phyloP scores from a whole-genome alignment of 1,140 invertebrate species.

The Bombus waltoni region DNA sequence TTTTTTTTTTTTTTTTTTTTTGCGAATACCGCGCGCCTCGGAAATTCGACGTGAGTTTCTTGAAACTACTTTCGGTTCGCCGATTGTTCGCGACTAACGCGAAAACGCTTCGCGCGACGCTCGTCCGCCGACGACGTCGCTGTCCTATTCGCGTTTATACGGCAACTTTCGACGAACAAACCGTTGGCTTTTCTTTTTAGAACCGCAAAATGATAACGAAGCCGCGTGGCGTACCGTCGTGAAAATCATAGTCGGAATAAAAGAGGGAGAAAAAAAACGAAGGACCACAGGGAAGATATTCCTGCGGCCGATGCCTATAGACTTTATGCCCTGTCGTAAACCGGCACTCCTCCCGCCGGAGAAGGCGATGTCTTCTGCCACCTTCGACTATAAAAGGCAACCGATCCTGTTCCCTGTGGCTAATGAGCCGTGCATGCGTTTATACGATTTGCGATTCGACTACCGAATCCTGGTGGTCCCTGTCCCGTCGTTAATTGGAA shows the following conservation, averaged over 20 bases:
- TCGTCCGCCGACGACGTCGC: too few species aligned
- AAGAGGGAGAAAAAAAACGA: neutral
- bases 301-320: slow-evolving; percentile 34
- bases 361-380: slow-evolving; percentile 60
- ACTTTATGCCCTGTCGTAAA: slow-evolving; percentile 72
- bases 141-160: too few species aligned
- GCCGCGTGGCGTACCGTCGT: neutral
- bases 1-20: too few species aligned
- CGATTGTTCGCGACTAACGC: too few species aligned
- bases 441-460: slow-evolving; percentile 72
- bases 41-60: too few species aligned
- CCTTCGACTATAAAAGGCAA: slow-evolving; percentile 73
- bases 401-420: slow-evolving; percentile 58
- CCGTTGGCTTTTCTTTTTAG: neutral
- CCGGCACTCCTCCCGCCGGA: slow-evolving; percentile 44
- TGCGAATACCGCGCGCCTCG: too few species aligned
- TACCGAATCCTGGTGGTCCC: slow-evolving; percentile 66
- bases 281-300: slow-evolving; percentile 47
- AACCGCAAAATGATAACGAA: neutral
- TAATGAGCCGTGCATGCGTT: slow-evolving; percentile 77
- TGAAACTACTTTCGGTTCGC: too few species aligned
- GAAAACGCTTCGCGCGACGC: too few species aligned
- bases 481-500: slow-evolving; percentile 63
- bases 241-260: slow-evolving; percentile 6
- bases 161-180: too few species aligned